phyloP scores from a whole-genome alignment of 2,797 vertebrate species.

The Hirundo rustica region DNA sequence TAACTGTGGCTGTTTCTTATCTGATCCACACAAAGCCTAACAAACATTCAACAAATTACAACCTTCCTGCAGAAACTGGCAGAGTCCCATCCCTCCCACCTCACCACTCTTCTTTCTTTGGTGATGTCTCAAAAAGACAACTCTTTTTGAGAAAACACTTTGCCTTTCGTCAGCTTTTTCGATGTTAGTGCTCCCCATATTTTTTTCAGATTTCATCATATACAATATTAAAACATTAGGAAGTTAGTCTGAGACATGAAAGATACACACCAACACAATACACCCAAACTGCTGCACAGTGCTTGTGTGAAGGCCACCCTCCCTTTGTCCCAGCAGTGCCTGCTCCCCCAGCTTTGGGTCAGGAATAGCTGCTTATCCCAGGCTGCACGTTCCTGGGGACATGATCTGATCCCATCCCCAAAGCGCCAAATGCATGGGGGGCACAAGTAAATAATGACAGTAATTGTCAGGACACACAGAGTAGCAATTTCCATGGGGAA shows the following conservation, averaged over 20 bases:
- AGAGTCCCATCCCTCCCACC: constrained; percentile 7
- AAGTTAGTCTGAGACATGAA: neutral
- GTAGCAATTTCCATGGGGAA: neutral
- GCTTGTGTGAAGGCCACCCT: neutral
- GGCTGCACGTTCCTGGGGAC: neutral
- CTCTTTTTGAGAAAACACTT: neutral
- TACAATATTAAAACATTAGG: neutral
- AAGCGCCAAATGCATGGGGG: neutral
- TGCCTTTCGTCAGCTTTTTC: neutral
- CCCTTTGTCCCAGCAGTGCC: neutral
- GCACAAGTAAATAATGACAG: neutral
- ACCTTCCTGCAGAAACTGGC: constrained; percentile 25
- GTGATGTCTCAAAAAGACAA: neutral
- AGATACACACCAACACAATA: neutral
- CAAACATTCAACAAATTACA: neutral
- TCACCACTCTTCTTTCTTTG: neutral
- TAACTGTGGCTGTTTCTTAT: constrained; percentile 30
- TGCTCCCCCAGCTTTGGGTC: neutral
- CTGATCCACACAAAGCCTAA: constrained; percentile 39
- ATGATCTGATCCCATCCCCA: neutral
- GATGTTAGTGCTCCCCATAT: neutral
- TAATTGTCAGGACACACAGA: neutral
- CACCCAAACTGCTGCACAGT: rapidly evolving
- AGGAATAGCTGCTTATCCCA: neutral
- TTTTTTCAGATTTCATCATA: neutral